Evolutionary conservation across 1,140 invertebrate genomes (phyloP).

Genomic region (Ylistrum balloti): DNA sequence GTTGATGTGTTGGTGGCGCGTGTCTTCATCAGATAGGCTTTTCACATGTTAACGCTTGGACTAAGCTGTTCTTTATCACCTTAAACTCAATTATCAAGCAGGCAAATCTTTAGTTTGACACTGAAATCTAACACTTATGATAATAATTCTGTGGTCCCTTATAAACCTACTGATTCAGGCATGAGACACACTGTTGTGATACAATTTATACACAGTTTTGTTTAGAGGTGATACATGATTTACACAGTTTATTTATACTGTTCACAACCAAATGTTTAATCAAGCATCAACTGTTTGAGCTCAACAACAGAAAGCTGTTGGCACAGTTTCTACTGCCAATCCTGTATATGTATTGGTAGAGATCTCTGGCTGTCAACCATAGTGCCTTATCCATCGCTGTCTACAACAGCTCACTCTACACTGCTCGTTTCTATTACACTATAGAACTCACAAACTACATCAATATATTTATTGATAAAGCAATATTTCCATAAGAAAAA

Average conservation of each 20-base stretch:
- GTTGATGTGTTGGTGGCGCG: neutral
- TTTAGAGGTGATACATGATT: neutral
- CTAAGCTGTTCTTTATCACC: neutral
- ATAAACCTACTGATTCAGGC: neutral
- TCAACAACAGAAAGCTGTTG: neutral
- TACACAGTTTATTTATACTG: neutral
- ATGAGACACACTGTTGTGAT: neutral
- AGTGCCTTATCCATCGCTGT: neutral
- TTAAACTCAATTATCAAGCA: neutral
- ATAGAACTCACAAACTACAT: neutral
- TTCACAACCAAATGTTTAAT: slow-evolving; percentile 9
- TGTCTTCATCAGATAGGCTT: neutral
- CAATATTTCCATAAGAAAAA: too few species aligned
- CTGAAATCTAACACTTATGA: slow-evolving; percentile 13
- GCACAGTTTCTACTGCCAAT: neutral
- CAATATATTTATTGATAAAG: neutral
- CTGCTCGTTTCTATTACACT: too few species aligned
- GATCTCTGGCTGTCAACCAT: too few species aligned
- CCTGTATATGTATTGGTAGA: neutral
- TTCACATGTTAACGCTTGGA: neutral
- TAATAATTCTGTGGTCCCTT: neutral
- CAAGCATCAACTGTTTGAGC: neutral
- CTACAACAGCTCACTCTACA: neutral
- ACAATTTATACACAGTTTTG: neutral
- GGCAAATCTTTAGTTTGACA: neutral